Evolutionary conservation across 1,140 invertebrate species (phyloP).

Genomic region (Trypoxylus dichotomus): DNA sequence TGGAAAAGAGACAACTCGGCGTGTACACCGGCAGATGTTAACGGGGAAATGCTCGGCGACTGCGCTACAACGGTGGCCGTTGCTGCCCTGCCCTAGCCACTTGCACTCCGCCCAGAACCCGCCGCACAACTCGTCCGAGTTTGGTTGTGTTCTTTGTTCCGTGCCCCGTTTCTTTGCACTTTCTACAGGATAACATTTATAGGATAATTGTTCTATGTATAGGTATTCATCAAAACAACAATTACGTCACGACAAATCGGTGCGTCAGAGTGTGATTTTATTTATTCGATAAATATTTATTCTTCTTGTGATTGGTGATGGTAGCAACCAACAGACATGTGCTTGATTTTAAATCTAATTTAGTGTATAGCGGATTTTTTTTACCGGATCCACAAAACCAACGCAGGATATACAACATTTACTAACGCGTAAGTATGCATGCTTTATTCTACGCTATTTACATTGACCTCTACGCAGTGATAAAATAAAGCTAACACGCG

Average conservation of each 20-base stretch:
- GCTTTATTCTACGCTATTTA: background rate
- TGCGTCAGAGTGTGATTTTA: background rate
- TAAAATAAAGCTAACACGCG: no score
- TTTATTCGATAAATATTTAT: background rate
- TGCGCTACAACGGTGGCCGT: constrained; percentile 24
- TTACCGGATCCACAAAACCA: background rate
- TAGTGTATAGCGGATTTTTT: constrained; percentile 12
- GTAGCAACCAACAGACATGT: background rate
- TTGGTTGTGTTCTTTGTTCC: constrained; percentile 44
- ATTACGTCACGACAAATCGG: background rate
- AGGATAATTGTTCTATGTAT: constrained; percentile 13
- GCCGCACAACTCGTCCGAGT: constrained; percentile 38
- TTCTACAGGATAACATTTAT: constrained; percentile 27
- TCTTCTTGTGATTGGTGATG: constrained; percentile 7
- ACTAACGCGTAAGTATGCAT: background rate
- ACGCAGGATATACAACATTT: background rate
- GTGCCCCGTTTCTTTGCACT: constrained; percentile 28
- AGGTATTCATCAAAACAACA: background rate
- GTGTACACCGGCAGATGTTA: constrained; percentile 14
- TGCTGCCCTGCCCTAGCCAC: constrained; percentile 26
- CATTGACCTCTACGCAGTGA: background rate
- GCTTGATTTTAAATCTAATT: constrained; percentile 3
- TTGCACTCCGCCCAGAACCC: constrained; percentile 29
- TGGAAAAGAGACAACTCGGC: constrained; percentile 23
- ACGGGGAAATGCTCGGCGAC: constrained; percentile 23